A percentile compares a stretch with the other conserved stretches of the same genome.
These are phyloP conservation scores for Diuraphis noxia DNA, from an alignment of 1,140 invertebrate genomes.

Conservation along the genomic window DNA sequence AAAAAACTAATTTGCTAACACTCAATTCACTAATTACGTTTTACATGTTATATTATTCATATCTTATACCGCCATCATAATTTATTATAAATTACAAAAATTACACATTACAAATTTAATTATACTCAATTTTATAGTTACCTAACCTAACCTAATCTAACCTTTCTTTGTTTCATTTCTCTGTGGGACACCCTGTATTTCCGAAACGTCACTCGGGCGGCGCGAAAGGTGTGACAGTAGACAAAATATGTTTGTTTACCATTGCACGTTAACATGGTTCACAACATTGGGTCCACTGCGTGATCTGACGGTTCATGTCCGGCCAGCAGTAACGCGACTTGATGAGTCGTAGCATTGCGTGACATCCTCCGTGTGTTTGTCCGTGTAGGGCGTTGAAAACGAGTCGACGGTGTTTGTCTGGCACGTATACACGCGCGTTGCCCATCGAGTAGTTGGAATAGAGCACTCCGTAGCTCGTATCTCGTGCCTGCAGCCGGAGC, in stretches of 20 bases:
- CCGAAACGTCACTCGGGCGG: neutral
- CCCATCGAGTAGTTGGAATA: neutral
- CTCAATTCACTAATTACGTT: no score
- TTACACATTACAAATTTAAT: no score
- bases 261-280: neutral
- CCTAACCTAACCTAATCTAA: no score
- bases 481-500: neutral
- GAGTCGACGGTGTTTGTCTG: neutral
- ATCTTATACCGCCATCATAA: no score
- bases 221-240: neutral
- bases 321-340: conserved; percentile 59
- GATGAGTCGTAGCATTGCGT: neutral
- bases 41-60: no score
- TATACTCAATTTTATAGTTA: no score
- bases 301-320: conserved; percentile 57
- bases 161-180: no score
- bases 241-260: neutral
- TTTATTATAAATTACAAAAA: no score
- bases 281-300: neutral
- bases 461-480: neutral
- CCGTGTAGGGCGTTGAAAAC: neutral
- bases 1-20: no score
- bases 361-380: neutral
- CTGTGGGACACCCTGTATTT: no score
- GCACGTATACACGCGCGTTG: neutral